Evolutionary conservation across 2,888 invertebrate species (phyloP), one percentile per base, ranked within the genome.

Genomic region (Fabriciana adippe): DNA sequence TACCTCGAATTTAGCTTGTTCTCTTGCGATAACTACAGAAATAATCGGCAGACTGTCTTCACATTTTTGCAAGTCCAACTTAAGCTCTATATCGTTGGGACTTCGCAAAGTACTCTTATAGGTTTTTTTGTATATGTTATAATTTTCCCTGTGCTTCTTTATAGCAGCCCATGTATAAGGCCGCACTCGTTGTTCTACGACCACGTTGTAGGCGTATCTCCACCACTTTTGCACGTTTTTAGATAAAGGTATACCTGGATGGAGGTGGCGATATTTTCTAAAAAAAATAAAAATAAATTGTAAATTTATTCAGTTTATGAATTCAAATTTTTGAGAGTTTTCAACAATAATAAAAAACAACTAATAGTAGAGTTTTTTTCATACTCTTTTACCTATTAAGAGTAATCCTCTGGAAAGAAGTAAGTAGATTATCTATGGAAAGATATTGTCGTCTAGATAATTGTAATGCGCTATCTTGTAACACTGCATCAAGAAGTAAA

Each of bases 1-100:
- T 79, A 96, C 96, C 93, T 96, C 94, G 78, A 96, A 94, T 81
- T 96, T 96, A 6, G 97, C 96, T 72, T 97, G 95, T 79, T 96
- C 96, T 72, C 97, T 93, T 0, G 97, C 97, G 68, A 97, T 94
- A 1, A 97, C 94, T 31, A 97, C 95, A 67, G 96, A 96, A 59
- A 95, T 89, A 54, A 97, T 94, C 61, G 95, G 94, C 70, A 97
- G 88, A 69, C 93, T 93, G 74, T 97, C 96, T 84, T 97, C 97
- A 69, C 95, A 94, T 78, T 95, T 94, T 84, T 95, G 95, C 66
- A 97, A 84, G 79, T 96, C 96, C 70, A 95, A 77, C 82, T 95
- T 95, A 68, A 96, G 85, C 79, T 96, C 96, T 0, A 95, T 95
- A 75, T 96, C 95, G 67, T 95, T 95, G 0, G 96, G 96, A 78